Evolutionary conservation across 2,888 invertebrate species (phyloP), one percentile per base, ranked within the genome.

Genomic region (Luperina nickerlii): DNA sequence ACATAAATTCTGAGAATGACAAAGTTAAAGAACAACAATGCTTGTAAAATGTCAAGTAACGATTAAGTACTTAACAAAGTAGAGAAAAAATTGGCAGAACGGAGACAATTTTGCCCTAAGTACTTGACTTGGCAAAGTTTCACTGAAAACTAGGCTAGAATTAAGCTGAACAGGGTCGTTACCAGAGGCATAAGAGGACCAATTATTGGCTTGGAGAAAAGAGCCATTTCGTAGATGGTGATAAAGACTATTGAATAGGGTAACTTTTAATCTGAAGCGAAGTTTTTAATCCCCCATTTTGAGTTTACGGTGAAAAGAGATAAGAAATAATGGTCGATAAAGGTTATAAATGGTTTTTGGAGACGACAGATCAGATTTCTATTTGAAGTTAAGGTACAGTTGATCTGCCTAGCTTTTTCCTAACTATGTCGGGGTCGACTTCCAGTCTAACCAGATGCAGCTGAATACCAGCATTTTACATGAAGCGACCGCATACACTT

Each of bases 61-160:
- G 5, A 18, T 27, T 13, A 60, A 2, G 2, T 18, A 51, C 48
- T 5, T 48, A 38, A 45, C 7, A 18, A 7, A 27, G 54, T 13
- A 27, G 11, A 73, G 48, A 62, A 70, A 62, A 65, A 82, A 69
- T 85, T 86, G 86, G 82, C 85, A 86, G 73, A 48, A 68, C 51
- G 45, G 42, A 86, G 70, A 68, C 83, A 84, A 87, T 88, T 88
- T 79, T 57, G 51, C 24, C 62, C 69, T 32, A 76, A 74, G 74
- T 75, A 75, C 67, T 72, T 62, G 6, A 79, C 13, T 83, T 87
- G 83, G 83, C 85, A 88, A 83, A 57, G 81, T 60, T 75, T 81
- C 18, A 11, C 42, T 32, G 63, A 69, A 80, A 83, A 82, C 62
- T 78, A 63, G 79, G 65, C 70, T 69, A 51, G 67, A 79, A 77